A percentile compares a stretch with the other conserved stretches of the same genome.
phyloP scores from a whole-genome alignment of 2,797 vertebrate genomes.

The Xiphorhynchus erythropygius region DNA sequence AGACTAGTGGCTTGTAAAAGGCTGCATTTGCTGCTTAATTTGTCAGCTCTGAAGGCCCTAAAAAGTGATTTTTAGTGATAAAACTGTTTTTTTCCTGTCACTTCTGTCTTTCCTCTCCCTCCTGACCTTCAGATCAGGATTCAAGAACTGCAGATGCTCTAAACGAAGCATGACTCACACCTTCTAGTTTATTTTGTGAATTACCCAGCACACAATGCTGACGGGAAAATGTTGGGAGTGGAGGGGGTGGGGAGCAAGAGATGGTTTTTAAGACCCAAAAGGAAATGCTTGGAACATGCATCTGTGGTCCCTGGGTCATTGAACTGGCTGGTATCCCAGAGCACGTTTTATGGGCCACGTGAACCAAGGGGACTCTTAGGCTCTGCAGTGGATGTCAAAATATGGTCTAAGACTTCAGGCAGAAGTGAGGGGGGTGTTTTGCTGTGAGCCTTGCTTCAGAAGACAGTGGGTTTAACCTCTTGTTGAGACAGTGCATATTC shows the following conservation, averaged over 20 bases:
- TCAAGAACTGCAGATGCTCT: conserved; percentile 16
- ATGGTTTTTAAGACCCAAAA: not conserved
- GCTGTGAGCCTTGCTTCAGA: not conserved
- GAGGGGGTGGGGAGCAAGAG: not conserved
- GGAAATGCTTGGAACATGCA: not conserved
- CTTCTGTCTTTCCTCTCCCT: not conserved
- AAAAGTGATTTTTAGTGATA: not conserved
- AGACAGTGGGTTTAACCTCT: not conserved
- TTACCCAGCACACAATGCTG: not conserved
- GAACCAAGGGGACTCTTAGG: not conserved
- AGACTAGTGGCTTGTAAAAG: not conserved
- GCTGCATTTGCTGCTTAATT: not conserved
- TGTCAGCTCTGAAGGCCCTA: not conserved
- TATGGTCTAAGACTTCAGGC: not conserved
- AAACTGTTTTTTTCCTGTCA: not conserved
- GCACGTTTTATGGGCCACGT: accelerated
- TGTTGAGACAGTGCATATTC: not conserved
- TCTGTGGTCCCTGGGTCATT: not conserved
- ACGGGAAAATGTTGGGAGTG: not conserved
- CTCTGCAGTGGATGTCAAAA: not conserved
- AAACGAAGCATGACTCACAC: conserved; percentile 33
- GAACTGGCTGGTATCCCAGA: not conserved
- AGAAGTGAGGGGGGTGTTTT: not conserved
- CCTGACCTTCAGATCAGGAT: not conserved
- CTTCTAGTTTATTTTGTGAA: conserved; percentile 38